These are phyloP conservation scores for Protomyctophum bolini DNA, from an alignment of 2,113 vertebrate genomes.

Conservation along the genomic window DNA sequence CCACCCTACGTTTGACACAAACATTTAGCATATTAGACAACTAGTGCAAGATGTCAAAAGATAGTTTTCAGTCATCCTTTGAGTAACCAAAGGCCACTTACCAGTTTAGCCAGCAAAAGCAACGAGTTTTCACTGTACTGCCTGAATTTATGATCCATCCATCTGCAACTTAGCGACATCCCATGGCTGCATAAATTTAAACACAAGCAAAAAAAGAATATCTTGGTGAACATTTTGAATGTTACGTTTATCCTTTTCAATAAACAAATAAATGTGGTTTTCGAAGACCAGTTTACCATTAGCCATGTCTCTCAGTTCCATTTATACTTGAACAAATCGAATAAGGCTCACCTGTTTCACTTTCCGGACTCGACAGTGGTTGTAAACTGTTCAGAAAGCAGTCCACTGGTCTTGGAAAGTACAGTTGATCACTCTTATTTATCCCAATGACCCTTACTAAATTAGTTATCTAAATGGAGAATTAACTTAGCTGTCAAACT, in stretches of 20 bases:
- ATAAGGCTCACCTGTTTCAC: conserved; percentile 8
- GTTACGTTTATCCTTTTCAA: not conserved
- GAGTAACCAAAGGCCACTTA: conserved; percentile 28
- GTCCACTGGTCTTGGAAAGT: too few relatives aligned
- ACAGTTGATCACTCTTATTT: too few relatives aligned
- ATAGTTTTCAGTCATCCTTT: not conserved
- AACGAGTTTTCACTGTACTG: conserved; percentile 40
- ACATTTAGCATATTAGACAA: not conserved
- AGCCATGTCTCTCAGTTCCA: conserved; percentile 2
- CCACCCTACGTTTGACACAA: conserved; percentile 10
- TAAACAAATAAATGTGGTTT: not conserved
- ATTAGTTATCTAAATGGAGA: too few relatives aligned
- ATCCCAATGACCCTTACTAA: too few relatives aligned
- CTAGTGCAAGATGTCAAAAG: not conserved
- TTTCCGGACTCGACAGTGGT: conserved; percentile 11
- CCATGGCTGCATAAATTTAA: conserved; percentile 32
- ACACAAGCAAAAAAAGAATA: conserved; percentile 40
- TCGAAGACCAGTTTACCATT: not conserved
- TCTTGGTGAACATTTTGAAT: conserved; percentile 40
- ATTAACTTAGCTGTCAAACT: too few relatives aligned
- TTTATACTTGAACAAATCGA: conserved; percentile 26
- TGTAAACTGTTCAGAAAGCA: too few relatives aligned
- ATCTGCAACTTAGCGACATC: conserved; percentile 57
- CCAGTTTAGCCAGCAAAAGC: conserved; percentile 50
- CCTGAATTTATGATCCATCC: conserved; percentile 61